Percentiles rank a stretch among this genome's conserved stretches.
phyloP scores from a whole-genome alignment of 37 sponge, comb jelly and placozoan genomes.

The Theonella swinhoei region DNA sequence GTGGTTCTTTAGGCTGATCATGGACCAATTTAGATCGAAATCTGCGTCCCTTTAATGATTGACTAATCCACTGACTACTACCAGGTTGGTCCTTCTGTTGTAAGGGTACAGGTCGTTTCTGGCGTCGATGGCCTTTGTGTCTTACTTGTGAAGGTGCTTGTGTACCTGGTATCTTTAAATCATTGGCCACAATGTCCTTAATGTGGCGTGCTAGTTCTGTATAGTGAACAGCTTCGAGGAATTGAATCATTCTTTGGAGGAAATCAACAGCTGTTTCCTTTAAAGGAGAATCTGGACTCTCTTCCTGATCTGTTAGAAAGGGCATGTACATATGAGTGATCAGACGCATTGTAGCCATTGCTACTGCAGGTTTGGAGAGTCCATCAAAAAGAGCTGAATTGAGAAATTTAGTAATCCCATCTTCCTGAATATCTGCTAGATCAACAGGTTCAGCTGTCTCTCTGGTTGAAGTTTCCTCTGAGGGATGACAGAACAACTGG shows the following conservation, averaged over 20 bases:
- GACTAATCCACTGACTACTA: too few relatives aligned
- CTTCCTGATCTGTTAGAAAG: not conserved
- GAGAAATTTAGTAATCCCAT: not conserved
- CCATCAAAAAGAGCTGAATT: not conserved
- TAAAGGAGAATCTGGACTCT: too few relatives aligned
- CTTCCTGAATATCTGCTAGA: not conserved
- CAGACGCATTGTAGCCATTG: constrained; percentile 4
- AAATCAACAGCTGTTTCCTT: not conserved
- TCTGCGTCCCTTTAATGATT: too few relatives aligned
- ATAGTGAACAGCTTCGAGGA: not conserved
- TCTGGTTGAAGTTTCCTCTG: not conserved
- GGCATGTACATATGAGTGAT: constrained; percentile 34
- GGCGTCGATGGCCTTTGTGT: not conserved
- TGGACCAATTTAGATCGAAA: not conserved
- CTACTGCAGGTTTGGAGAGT: not conserved
- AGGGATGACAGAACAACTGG: not conserved
- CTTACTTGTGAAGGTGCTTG: too few relatives aligned
- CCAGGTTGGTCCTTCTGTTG: too few relatives aligned
- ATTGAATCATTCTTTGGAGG: not conserved
- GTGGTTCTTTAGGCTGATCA: too few relatives aligned
- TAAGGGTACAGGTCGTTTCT: too few relatives aligned
- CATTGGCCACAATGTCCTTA: not conserved
- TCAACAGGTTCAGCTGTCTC: not conserved
- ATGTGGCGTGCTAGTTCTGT: not conserved
- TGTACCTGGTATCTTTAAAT: too few relatives aligned